Conservation (phyloP, 2,888 invertebrate genomes). For the Thereva unica region DNA sequence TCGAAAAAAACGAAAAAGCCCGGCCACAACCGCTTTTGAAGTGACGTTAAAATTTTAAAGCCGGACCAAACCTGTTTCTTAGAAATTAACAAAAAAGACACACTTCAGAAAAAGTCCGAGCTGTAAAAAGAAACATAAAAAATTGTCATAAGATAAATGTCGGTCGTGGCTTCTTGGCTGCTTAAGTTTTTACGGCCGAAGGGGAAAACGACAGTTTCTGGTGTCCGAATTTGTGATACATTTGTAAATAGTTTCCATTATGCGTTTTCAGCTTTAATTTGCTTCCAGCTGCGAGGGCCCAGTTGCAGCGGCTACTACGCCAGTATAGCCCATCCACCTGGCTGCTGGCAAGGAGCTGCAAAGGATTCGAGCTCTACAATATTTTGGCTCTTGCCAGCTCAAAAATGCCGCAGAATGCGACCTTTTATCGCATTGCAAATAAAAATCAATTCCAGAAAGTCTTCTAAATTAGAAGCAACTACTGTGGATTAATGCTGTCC, state of each 20-base stretch:
- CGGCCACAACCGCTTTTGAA: conserved; percentile 4
- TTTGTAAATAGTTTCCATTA: conserved; percentile 34
- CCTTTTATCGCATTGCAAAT: conserved; percentile 35
- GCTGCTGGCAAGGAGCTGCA: background rate
- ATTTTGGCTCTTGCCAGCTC: conserved; percentile 1
- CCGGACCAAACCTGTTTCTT: conserved; percentile 23
- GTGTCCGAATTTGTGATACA: conserved; percentile 26
- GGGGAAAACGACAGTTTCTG: conserved; percentile 3
- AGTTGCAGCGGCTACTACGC: no score
- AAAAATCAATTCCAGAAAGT: conserved; percentile 34
- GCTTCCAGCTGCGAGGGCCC: conserved; percentile 27
- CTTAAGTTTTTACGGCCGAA: background rate
- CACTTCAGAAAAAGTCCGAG: conserved; percentile 7
- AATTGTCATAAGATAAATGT: conserved; percentile 36
- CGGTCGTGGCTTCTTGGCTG: conserved; percentile 1
- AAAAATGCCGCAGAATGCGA: conserved; percentile 28
- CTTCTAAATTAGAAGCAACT: conserved; percentile 33
- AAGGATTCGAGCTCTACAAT: background rate
- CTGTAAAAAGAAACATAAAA: conserved; percentile 22
- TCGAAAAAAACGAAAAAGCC: background rate
- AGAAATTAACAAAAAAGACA: conserved; percentile 12
- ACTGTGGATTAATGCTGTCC: conserved; percentile 31
- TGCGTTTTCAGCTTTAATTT: conserved; percentile 29
- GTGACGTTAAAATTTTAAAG: conserved; percentile 21
- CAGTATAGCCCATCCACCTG: background rate